A percentile compares a stretch with the other conserved stretches of the same genome.
Conservation (phyloP, 2,888 invertebrate species). For the Phengaris alcon region DNA sequence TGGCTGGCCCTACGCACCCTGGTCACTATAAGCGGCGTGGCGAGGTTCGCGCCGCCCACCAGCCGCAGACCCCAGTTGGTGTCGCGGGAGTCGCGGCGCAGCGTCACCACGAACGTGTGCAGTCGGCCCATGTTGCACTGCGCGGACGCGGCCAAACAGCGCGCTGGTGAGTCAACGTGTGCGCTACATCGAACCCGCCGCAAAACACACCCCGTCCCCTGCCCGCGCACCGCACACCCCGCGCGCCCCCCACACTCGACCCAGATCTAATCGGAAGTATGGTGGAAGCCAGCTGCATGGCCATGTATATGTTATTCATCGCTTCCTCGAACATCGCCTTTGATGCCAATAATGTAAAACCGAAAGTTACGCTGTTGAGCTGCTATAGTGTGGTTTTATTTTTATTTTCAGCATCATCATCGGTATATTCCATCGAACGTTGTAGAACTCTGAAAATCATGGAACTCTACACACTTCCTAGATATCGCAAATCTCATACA, state of each 20-base stretch:
- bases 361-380: neutral
- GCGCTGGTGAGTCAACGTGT: slow-evolving; percentile 68
- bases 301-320: slow-evolving; percentile 29
- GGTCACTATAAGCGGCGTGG: slow-evolving; percentile 92
- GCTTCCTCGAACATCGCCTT: slow-evolving; percentile 14
- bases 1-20: slow-evolving; percentile 79
- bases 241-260: slow-evolving; percentile 71
- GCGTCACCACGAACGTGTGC: slow-evolving; percentile 86
- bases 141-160: slow-evolving; percentile 60
- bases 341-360: slow-evolving; percentile 17
- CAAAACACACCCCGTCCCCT: slow-evolving; percentile 56
- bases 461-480: too few species aligned
- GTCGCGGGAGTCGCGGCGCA: slow-evolving; percentile 84
- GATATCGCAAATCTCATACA: too few species aligned
- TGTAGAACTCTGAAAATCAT: too few species aligned
- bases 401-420: neutral
- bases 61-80: slow-evolving; percentile 93
- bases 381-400: neutral
- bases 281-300: slow-evolving; percentile 42
- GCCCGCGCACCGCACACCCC: slow-evolving; percentile 56
- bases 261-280: slow-evolving; percentile 66
- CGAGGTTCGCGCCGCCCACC: slow-evolving; percentile 91
- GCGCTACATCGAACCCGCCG: slow-evolving; percentile 67
- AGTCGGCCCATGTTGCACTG: slow-evolving; percentile 82
- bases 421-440: neutral